A percentile compares a stretch with the other conserved stretches of the same genome.
Conservation (phyloP, 2,797 vertebrate genomes). For the Halcyon chelicuti region DNA sequence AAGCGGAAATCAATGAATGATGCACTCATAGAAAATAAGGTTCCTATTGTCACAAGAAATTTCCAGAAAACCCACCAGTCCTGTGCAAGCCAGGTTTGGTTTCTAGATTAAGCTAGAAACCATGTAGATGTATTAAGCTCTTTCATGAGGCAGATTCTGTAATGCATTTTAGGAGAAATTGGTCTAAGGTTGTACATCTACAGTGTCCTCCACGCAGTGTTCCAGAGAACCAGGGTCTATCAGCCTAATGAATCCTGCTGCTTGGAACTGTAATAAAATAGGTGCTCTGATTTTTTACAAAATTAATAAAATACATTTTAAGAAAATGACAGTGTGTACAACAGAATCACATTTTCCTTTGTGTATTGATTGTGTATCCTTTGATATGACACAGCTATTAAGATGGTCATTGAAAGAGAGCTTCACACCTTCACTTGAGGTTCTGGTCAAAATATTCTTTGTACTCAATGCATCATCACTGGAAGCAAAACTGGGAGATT, state of each 20-base stretch:
- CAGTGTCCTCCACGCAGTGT: background rate
- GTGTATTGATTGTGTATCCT: background rate
- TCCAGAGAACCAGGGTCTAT: background rate
- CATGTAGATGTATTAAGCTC: background rate
- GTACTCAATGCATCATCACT: background rate
- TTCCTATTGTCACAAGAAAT: background rate
- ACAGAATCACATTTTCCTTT: background rate
- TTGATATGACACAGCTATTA: background rate
- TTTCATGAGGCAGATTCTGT: background rate
- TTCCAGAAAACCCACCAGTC: background rate
- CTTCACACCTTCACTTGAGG: background rate
- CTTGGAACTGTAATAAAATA: background rate
- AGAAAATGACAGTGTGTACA: background rate
- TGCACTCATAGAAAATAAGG: background rate
- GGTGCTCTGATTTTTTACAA: background rate
- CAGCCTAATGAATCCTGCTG: background rate
- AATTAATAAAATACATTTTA: background rate
- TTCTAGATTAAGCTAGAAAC: background rate
- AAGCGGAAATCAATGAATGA: background rate
- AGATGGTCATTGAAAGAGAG: background rate
- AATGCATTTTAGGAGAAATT: background rate
- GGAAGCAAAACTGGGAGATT: background rate
- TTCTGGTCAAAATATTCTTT: background rate
- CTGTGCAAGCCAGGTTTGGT: background rate
- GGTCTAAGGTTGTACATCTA: background rate